Conservation (phyloP, 2,113 vertebrate genomes). For the Chaetodon trifascialis region DNA sequence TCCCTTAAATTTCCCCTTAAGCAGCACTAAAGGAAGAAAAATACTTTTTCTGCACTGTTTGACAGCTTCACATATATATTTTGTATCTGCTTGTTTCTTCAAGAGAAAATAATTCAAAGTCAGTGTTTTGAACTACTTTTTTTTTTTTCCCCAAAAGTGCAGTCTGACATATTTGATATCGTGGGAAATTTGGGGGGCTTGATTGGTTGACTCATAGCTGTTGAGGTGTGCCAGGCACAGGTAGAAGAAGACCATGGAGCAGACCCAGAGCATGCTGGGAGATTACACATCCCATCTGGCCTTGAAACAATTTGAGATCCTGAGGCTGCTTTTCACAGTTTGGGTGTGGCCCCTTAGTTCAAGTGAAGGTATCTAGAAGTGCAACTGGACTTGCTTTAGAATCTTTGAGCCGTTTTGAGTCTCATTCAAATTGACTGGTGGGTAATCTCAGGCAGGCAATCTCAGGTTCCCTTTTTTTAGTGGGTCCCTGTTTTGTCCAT, state of each 20-base stretch:
- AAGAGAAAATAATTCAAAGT: not conserved
- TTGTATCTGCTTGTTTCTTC: not conserved
- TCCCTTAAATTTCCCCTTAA: slow-evolving; percentile 16
- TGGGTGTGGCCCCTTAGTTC: not conserved
- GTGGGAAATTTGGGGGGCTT: not conserved
- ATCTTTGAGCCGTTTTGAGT: not conserved
- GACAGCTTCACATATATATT: not conserved
- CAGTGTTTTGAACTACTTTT: not conserved
- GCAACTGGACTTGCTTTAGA: not conserved
- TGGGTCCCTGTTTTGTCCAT: too few species aligned
- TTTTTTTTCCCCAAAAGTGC: not conserved
- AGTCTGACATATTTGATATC: not conserved
- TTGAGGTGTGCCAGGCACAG: not conserved
- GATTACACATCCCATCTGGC: not conserved
- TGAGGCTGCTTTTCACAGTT: not conserved
- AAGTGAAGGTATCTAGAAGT: not conserved
- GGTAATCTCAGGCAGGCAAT: not conserved
- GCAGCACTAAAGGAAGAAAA: not conserved
- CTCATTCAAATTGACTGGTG: not conserved
- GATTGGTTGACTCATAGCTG: not conserved
- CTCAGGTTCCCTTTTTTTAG: not conserved
- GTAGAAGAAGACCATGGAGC: too few species aligned
- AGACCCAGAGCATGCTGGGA: not conserved
- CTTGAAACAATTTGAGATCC: not conserved
- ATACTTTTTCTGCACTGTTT: not conserved